A percentile compares a stretch with the other conserved stretches of the same genome.
phyloP scores from a whole-genome alignment of 2,797 vertebrate genomes.

The Tapera naevia region DNA sequence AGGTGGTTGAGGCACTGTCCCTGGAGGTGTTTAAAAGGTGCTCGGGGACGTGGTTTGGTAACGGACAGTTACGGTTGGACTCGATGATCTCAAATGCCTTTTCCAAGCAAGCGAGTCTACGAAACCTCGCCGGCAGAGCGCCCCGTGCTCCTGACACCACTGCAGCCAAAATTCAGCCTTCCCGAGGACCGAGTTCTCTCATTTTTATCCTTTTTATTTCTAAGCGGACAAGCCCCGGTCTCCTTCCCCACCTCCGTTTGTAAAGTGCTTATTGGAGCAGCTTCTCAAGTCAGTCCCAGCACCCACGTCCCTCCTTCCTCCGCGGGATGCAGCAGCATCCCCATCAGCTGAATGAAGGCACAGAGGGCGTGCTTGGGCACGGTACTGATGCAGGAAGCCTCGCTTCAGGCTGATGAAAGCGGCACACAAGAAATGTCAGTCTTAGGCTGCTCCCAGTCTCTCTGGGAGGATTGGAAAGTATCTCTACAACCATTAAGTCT shows the following conservation, averaged over 20 bases:
- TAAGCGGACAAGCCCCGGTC: not conserved
- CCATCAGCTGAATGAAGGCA: not conserved
- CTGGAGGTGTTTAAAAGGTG: too few species aligned
- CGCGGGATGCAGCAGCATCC: too few species aligned
- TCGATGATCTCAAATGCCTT: too few species aligned
- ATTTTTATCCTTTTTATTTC: not conserved
- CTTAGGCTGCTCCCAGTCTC: not conserved
- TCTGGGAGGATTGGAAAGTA: not conserved
- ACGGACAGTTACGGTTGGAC: too few species aligned
- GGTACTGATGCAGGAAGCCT: not conserved
- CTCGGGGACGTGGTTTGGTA: too few species aligned
- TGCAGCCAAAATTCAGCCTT: not conserved
- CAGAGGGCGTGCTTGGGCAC: not conserved
- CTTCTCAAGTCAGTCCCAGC: not conserved
- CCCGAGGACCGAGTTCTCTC: not conserved
- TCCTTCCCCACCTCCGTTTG: fast-evolving
- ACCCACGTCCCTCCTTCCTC: not conserved
- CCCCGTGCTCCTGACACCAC: not conserved
- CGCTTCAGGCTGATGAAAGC: not conserved
- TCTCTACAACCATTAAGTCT: not conserved
- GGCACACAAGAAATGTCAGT: not conserved
- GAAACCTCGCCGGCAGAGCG: too few species aligned
- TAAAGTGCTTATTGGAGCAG: not conserved
- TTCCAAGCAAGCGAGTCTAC: too few species aligned
- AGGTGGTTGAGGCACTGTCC: too few species aligned